phyloP scores from a whole-genome alignment of 2,797 vertebrate species.

The Danio albolineatus region DNA sequence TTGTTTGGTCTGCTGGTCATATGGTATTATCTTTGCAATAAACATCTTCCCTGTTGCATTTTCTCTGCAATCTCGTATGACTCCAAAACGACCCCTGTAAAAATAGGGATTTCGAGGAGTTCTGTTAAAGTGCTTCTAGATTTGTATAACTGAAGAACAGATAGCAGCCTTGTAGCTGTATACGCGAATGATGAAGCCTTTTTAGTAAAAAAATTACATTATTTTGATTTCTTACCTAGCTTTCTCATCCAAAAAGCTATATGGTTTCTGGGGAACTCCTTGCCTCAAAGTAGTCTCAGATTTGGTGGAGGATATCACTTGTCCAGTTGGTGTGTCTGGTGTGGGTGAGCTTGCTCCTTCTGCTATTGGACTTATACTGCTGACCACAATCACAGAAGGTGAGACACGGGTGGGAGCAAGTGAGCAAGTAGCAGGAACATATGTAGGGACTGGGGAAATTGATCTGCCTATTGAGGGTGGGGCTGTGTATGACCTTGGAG shows the following conservation, averaged over 20 bases:
- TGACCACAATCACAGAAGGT: slow-evolving; percentile 72
- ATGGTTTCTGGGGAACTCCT: slow-evolving; percentile 94
- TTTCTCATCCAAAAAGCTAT: slow-evolving; percentile 95
- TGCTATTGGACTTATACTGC: slow-evolving; percentile 78
- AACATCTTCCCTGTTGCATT: slow-evolving; percentile 90
- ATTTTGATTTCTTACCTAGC: slow-evolving; percentile 81
- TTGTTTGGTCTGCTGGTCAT: slow-evolving; percentile 85
- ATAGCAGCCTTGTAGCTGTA: too few relatives aligned
- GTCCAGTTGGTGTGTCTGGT: slow-evolving; percentile 67
- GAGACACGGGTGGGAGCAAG: slow-evolving; percentile 59
- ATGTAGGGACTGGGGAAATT: slow-evolving; percentile 65
- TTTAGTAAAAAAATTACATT: too few relatives aligned
- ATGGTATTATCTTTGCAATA: slow-evolving; percentile 94
- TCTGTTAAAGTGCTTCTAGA: neutral
- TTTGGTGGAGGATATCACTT: slow-evolving; percentile 61
- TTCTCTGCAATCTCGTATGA: slow-evolving; percentile 91
- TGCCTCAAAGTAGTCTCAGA: slow-evolving; percentile 80
- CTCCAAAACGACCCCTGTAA: slow-evolving; percentile 89
- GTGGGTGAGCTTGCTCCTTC: slow-evolving; percentile 70
- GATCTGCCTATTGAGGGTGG: slow-evolving; percentile 46
- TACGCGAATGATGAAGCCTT: neutral
- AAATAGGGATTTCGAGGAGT: neutral
- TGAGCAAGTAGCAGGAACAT: slow-evolving; percentile 60
- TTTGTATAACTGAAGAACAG: neutral
- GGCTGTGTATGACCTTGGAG: slow-evolving; percentile 45